These are phyloP conservation scores for Eristalinus sepulchralis DNA, from an alignment of 2,888 invertebrate genomes.

Conservation along the genomic window DNA sequence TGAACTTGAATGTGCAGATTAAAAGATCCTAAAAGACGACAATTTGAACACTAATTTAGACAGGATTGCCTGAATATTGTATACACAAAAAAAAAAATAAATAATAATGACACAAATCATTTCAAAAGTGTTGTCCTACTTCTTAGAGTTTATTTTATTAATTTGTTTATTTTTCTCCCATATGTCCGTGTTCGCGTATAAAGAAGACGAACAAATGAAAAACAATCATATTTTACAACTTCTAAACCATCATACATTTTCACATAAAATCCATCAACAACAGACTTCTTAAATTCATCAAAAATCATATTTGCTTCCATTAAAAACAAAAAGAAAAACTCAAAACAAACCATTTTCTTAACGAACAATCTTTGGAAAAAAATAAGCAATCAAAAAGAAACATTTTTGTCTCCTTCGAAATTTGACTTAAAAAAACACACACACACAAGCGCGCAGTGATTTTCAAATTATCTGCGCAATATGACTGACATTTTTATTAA, in stretches of 20 bases:
- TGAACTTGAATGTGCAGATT: background rate
- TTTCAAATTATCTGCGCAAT: constrained; percentile 55
- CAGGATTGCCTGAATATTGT: no score
- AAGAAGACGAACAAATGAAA: no score
- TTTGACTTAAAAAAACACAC: constrained; percentile 48
- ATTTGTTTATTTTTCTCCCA: no score
- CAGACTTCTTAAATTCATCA: background rate
- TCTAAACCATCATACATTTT: background rate
- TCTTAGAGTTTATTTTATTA: no score
- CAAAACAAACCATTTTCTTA: constrained; percentile 8
- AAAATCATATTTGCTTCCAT: constrained; percentile 59
- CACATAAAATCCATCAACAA: background rate
- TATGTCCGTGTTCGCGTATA: no score
- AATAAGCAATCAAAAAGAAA: constrained; percentile 62
- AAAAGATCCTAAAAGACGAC: background rate
- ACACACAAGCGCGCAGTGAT: constrained; percentile 53
- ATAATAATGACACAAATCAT: no score
- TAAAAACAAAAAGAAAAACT: background rate
- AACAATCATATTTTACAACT: no score
- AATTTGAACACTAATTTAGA: no score
- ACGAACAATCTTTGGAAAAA: constrained; percentile 46
- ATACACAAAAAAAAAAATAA: no score
- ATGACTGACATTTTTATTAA: constrained; percentile 68
- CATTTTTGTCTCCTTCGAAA: constrained; percentile 18
- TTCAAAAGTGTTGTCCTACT: no score